Percentiles rank a stretch among this genome's conserved stretches.
Evolutionary conservation across 2,888 invertebrate genomes (phyloP).

Genomic region (Drosophila quasianomalipes): DNA sequence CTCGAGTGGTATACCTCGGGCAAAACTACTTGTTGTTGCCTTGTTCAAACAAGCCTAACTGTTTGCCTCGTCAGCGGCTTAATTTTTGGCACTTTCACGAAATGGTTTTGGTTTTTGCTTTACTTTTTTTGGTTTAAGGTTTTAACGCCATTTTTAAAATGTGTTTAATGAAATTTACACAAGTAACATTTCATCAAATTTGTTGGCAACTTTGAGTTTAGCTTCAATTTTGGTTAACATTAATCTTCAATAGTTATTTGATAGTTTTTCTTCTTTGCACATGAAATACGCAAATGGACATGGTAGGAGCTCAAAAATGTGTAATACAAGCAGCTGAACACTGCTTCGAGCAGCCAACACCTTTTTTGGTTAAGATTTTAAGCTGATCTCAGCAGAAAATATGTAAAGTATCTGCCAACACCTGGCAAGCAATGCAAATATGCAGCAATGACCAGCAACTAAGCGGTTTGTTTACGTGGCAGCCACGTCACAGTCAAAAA

Average conservation of each 20-base stretch:
- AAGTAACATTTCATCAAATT: too few relatives aligned
- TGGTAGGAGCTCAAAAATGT: slow-evolving; percentile 12
- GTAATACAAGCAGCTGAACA: slow-evolving; percentile 35
- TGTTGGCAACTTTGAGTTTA: background rate
- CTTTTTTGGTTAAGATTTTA: slow-evolving; percentile 9
- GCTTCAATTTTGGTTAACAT: background rate
- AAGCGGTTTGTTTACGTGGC: slow-evolving; percentile 71
- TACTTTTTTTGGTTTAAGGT: background rate
- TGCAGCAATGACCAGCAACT: slow-evolving; percentile 45
- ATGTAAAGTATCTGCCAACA: slow-evolving; percentile 68
- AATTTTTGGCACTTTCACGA: slow-evolving; percentile 32
- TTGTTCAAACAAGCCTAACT: slow-evolving; percentile 48
- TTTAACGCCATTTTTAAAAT: slow-evolving; percentile 24
- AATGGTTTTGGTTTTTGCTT: slow-evolving; percentile 7
- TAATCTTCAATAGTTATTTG: background rate
- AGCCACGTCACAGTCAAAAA: slow-evolving; percentile 44
- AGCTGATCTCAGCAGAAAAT: slow-evolving; percentile 48
- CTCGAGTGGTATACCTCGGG: background rate
- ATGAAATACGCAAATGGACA: background rate
- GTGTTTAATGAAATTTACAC: background rate
- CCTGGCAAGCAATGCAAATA: slow-evolving; percentile 48
- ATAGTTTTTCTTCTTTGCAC: background rate
- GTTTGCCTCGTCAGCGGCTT: slow-evolving; percentile 50
- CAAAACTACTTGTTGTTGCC: slow-evolving; percentile 10
- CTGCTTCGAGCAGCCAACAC: slow-evolving; percentile 19